A percentile compares a stretch with the other conserved stretches of the same genome.
Evolutionary conservation across 2,113 vertebrate species (phyloP).

Genomic region (Parus major): DNA sequence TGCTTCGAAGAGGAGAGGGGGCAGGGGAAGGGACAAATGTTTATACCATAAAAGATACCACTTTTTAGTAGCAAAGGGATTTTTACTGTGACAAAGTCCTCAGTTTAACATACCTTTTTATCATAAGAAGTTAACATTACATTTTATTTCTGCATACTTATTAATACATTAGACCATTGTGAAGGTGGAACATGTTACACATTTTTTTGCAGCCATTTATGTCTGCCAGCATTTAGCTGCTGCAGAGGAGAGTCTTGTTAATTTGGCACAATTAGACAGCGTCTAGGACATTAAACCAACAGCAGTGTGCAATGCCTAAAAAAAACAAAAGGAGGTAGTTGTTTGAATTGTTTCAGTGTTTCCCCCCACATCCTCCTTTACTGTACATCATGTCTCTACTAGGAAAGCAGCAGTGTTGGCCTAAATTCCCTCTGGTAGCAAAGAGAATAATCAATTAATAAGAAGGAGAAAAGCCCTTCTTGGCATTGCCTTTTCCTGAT

Average conservation of each 20-base stretch:
- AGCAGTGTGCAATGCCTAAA: neutral
- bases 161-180: neutral
- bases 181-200: neutral
- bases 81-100: neutral
- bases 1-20: neutral
- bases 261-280: neutral
- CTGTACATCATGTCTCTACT: neutral
- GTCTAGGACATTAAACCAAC: neutral
- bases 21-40: neutral
- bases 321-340: neutral
- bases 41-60: neutral
- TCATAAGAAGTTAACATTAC: neutral
- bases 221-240: neutral
- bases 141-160: neutral
- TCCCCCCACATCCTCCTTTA: neutral
- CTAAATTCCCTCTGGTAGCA: conserved; percentile 36
- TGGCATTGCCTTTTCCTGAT: conserved; percentile 28
- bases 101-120: neutral
- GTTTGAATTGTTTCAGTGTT: neutral
- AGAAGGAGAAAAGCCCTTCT: conserved; percentile 27
- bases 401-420: conserved; percentile 12
- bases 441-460: conserved; percentile 52
- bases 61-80: neutral
- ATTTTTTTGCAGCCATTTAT: neutral
- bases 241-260: neutral